Evolutionary conservation across 2,888 invertebrate species (phyloP).

Genomic region (Ferdinandea cuprea): DNA sequence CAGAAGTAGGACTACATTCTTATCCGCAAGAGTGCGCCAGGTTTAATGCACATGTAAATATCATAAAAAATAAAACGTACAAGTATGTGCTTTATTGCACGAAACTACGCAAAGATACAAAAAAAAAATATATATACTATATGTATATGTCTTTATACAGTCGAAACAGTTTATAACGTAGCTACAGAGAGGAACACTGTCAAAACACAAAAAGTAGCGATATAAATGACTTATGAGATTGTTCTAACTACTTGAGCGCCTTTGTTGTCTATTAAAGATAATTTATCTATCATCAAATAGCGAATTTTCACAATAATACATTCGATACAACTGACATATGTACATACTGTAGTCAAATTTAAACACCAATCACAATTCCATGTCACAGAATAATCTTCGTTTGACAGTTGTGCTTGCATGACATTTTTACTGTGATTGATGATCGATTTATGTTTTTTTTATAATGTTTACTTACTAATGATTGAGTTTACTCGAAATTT

Average conservation of each 20-base stretch:
- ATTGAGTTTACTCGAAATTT: neutral
- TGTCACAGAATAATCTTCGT: slow-evolving; percentile 10
- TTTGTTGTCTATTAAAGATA: neutral
- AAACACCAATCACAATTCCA: slow-evolving; percentile 29
- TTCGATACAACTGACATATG: no score
- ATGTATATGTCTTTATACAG: no score
- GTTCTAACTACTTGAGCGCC: no score
- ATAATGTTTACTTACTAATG: neutral
- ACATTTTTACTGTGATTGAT: slow-evolving; percentile 4
- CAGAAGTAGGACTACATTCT: neutral
- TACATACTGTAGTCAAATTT: neutral
- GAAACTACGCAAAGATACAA: no score
- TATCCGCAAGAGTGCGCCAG: slow-evolving; percentile 24
- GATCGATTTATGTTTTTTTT: slow-evolving; percentile 17
- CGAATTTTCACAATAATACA: neutral
- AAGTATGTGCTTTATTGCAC: no score
- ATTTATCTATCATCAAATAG: slow-evolving; percentile 5
- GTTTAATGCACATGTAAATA: slow-evolving; percentile 30
- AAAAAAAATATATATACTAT: no score
- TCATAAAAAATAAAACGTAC: slow-evolving; percentile 18
- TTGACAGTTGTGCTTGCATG: slow-evolving; percentile 7
- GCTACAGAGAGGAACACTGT: no score
- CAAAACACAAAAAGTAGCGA: no score
- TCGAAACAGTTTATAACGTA: no score
- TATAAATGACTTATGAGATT: no score